A percentile compares a stretch with the other conserved stretches of the same genome.
phyloP scores from a whole-genome alignment of 2,888 invertebrate species.

The Perdita meconis region DNA sequence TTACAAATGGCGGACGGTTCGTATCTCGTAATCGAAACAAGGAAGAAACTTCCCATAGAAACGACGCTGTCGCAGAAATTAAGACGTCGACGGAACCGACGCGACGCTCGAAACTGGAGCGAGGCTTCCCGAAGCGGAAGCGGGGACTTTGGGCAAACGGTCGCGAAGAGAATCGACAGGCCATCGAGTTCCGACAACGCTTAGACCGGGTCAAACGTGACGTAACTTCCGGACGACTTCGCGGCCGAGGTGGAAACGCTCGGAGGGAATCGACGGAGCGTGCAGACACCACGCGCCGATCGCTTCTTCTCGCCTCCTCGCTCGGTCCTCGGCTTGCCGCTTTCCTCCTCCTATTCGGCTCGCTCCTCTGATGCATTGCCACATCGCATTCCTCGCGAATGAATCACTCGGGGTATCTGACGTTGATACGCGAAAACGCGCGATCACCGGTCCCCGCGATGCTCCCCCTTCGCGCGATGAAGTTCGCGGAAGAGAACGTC shows the following conservation, averaged over 20 bases:
- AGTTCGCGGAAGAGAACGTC: conserved; percentile 45
- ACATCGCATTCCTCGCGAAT: conserved; percentile 78
- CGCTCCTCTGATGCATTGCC: conserved; percentile 70
- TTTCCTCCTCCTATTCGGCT: conserved; percentile 28
- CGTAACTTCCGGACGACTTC: conserved; percentile 80
- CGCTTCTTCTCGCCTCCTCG: conserved; percentile 58
- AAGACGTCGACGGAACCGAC: no score
- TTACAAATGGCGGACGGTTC: no score
- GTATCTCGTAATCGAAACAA: no score
- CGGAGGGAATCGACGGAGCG: conserved; percentile 74
- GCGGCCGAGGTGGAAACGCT: conserved; percentile 63
- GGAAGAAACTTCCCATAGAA: no score
- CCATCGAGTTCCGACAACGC: conserved; percentile 15
- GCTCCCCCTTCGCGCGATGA: conserved; percentile 22
- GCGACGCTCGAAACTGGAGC: no score
- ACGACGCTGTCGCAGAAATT: no score
- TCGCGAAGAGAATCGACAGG: conserved; percentile 13
- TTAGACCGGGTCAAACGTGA: conserved; percentile 71
- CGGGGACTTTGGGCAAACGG: not conserved
- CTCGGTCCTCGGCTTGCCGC: conserved; percentile 39
- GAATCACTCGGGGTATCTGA: conserved; percentile 77
- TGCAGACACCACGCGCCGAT: conserved; percentile 71
- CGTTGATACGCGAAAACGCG: conserved; percentile 71
- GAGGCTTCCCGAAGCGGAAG: no score
- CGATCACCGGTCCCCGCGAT: conserved; percentile 32